Base-by-base conservation (phyloP, 2,888 invertebrate genomes). In the Drosophila ochracea region DNA sequence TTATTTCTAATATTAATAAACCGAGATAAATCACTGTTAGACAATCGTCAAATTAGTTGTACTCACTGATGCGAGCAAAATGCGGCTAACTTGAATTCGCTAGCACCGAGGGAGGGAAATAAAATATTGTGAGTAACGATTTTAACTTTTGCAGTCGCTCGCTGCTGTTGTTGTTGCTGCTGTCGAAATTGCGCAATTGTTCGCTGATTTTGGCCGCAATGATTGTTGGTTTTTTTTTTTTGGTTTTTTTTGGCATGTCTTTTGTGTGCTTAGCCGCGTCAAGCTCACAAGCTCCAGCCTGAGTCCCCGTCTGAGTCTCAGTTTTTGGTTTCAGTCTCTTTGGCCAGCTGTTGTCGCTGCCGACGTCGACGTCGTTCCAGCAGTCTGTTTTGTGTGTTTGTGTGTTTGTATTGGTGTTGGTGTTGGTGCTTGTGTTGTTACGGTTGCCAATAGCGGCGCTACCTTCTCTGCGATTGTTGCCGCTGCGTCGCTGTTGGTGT, bases 111-210 rank as follows among this genome's bases (percentile, higher is more conserved):
- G 55, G 65, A 73, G 73, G 61, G 61, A 33, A 76, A 64, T 61
- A 35, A 68, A 65, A 54, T 47, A 49, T 60, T 57, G 52, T 39
- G 67, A 67, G 53, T 33, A 33, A 65, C 35, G 66, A 53, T 41
- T 69, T 68, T 68, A 77, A 64, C 52, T 73, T 68, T 75, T 75
- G 74, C 62, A 79, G 67, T 58, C 76, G 68, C 43, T 76, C 16
- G 7, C 47, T 47, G 16, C 28, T 28, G 28, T 28, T 28, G 76
- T 68, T 73, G 73, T 67, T 82, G 76, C 53, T 55, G 65, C 65
- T 79, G 76, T 73, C 55, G 73, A 80, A 91, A 84, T 91, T 91
- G 88, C 91, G 91, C 91, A 91, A 89, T 91, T 86, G 78, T 69
- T 78, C 61, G 83, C 89, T 71, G 85, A 80, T 76, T 82, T 79